Base-by-base conservation (phyloP, 1,140 invertebrate species). In the Aphis craccivora region DNA sequence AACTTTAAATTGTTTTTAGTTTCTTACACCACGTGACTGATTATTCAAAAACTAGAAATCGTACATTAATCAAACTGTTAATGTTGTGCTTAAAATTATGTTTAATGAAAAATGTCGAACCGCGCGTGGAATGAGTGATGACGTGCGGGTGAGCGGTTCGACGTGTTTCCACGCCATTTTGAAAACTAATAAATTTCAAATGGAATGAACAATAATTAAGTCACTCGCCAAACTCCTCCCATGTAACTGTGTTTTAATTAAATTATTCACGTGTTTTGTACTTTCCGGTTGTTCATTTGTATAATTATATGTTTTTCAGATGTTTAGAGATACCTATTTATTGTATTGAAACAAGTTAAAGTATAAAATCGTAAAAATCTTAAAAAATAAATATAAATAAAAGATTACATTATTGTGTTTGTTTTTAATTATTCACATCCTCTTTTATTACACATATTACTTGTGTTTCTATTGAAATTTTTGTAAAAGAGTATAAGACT, bases 181-280 rank as follows among this genome's bases (percentile, higher is more conserved):
- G 87, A 89, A 89, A 89, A 89, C 48, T 89, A 89, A 53, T 89
- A 89, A 89, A 53, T 53, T 89, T 89, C 30, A 89, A 53, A 53
- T 45, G 30, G 45, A 89, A 53, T n/a, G 18, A 89, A 89, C n/a
- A n/a, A 89, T 53, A 89, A 89, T 89, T 88, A 88, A 37, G 87
- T 89, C 48, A 53, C 48, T 89, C 87, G 48, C 20, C n/a, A 20
- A 89, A 89, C 87, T 53, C 45, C 87, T 89, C 87, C 87, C 87
- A 45, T 53, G n/a, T 37, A 53, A 89, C 48, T 53, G 35, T 89
- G 87, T 53, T 37, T 51, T 89, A 89, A 89, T 89, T 55, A 53
- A 89, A 89, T 89, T 89, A 89, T 55, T 35, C 51, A 55, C 88
- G 48, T 55, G 48, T 89, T 89, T 89, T 37, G 45, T 37, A 53